Evolutionary conservation across 2,888 invertebrate genomes (phyloP).

Genomic region (Stenoptilia bipunctidactyla): DNA sequence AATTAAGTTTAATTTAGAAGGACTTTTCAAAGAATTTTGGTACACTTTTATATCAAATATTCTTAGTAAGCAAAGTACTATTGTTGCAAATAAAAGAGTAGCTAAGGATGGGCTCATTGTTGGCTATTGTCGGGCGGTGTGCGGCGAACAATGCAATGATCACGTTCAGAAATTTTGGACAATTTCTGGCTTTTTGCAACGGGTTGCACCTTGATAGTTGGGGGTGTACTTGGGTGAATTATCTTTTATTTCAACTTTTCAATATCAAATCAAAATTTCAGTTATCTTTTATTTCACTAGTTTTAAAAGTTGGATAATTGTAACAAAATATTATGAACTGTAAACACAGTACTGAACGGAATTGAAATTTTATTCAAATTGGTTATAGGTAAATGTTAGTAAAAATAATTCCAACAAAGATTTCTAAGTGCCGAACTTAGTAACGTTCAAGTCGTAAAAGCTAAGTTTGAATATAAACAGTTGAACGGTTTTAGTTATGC

Average conservation of each 20-base stretch:
- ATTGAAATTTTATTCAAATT: no score
- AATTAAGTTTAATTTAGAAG: constrained; percentile 6
- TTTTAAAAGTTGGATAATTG: no score
- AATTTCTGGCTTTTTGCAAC: constrained; percentile 64
- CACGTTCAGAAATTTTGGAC: constrained; percentile 65
- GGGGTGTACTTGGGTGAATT: constrained; percentile 24
- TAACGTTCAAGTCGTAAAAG: no score
- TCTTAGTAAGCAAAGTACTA: constrained; percentile 58
- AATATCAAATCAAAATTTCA: no score
- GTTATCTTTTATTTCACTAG: no score
- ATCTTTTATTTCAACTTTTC: background rate
- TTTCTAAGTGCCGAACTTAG: no score
- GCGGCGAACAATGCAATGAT: constrained; percentile 51
- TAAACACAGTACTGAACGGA: no score
- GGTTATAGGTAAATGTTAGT: no score
- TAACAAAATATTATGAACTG: background rate
- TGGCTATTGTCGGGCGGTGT: constrained; percentile 62
- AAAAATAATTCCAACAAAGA: no score
- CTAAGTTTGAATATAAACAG: no score
- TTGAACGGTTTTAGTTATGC: no score
- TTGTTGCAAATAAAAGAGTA: constrained; percentile 60
- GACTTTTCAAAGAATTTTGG: constrained; percentile 10
- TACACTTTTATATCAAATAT: constrained; percentile 23
- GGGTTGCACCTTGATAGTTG: constrained; percentile 63
- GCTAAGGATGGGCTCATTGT: constrained; percentile 65